Evolutionary conservation across 2,113 vertebrate species (phyloP).

Genomic region (Ptilorrhoa leucosticta): DNA sequence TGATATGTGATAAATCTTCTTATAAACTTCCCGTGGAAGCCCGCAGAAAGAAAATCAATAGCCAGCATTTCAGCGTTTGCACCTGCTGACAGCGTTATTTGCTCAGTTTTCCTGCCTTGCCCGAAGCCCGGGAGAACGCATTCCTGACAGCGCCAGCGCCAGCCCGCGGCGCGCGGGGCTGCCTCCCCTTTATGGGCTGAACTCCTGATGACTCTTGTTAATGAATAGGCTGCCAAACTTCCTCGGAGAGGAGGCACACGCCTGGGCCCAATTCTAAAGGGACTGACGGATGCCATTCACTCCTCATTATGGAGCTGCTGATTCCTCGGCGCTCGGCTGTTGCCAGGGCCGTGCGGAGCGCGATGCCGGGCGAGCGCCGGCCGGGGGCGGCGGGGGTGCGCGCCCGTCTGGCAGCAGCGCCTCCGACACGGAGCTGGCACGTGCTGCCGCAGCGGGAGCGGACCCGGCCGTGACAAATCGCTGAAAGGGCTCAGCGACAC

Average conservation of each 20-base stretch:
- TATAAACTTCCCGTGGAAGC: neutral
- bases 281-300: constrained; percentile 80
- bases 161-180: neutral
- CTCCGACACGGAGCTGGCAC: constrained; percentile 85
- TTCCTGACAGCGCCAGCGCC: neutral
- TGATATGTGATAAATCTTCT: neutral
- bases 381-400: constrained; percentile 75
- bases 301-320: constrained; percentile 82
- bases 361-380: constrained; percentile 25
- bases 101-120: neutral
- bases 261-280: constrained; percentile 75
- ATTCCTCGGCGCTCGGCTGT: constrained; percentile 79
- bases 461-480: constrained; percentile 91
- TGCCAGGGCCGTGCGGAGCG: constrained; percentile 71
- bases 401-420: constrained; percentile 84
- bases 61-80: neutral
- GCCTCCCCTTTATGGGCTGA: constrained; percentile 64
- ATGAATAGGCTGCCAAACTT: constrained; percentile 83
- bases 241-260: constrained; percentile 66
- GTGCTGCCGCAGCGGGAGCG: constrained; percentile 91
- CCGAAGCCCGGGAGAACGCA: neutral
- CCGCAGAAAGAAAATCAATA: constrained; percentile 6
- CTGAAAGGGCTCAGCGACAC: constrained; percentile 87
- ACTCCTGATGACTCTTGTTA: constrained; percentile 75
- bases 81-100: constrained; percentile 32